A percentile compares a stretch with the other conserved stretches of the same genome.
Conservation (phyloP, 2,888 invertebrate genomes). For the Xestia c-nigrum region DNA sequence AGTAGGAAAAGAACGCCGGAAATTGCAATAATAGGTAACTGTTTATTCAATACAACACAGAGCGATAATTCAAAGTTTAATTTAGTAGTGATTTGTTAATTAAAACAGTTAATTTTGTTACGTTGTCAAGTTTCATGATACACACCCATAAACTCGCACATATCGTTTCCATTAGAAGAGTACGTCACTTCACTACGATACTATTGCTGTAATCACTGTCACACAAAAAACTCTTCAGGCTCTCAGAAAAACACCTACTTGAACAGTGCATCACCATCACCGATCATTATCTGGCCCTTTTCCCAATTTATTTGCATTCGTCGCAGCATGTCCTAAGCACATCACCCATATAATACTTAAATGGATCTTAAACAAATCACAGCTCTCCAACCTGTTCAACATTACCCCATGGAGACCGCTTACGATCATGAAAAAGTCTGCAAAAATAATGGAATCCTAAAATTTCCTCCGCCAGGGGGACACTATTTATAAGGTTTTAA, state of each 20-base stretch:
- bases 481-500: slow-evolving; percentile 86
- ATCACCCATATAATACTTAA: slow-evolving; percentile 14
- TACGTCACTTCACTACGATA: background rate
- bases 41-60: background rate
- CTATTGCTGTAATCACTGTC: background rate
- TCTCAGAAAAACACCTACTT: background rate
- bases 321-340: background rate
- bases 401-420: slow-evolving; percentile 68
- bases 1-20: background rate
- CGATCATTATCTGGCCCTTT: background rate
- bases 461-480: slow-evolving; percentile 77
- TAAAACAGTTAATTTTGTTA: background rate
- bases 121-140: background rate
- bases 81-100: background rate
- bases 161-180: background rate
- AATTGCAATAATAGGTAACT: background rate
- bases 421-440: slow-evolving; percentile 77
- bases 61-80: background rate
- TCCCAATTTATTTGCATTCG: background rate
- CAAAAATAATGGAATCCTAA: slow-evolving; percentile 77
- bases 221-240: background rate
- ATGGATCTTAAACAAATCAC: slow-evolving; percentile 44
- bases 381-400: slow-evolving; percentile 57
- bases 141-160: background rate
- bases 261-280: background rate